Percentiles rank a stretch among this genome's conserved stretches.
These are phyloP conservation scores for Diplolepis rosae DNA, from an alignment of 2,888 invertebrate genomes.

Conservation along the genomic window DNA sequence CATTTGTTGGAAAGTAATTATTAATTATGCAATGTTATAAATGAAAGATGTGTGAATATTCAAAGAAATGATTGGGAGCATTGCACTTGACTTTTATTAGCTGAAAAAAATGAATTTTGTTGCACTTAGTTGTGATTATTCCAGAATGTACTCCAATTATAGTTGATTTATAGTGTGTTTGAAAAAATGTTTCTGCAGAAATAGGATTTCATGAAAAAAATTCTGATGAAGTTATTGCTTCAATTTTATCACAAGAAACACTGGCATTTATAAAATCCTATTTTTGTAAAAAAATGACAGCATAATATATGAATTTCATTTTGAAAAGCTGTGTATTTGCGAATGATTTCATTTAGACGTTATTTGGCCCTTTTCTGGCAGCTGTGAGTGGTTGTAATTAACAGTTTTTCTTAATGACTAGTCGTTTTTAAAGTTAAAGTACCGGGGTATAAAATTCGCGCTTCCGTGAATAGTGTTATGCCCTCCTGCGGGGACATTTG, in stretches of 20 bases:
- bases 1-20: too few relatives aligned
- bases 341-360: neutral
- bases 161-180: neutral
- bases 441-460: slow-evolving; percentile 7
- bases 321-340: neutral
- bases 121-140: neutral
- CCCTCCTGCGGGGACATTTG: slow-evolving; percentile 36
- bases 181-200: neutral
- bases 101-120: neutral
- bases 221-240: neutral
- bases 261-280: neutral
- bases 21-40: slow-evolving; percentile 30
- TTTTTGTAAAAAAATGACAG: neutral
- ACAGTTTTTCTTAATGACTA: slow-evolving; percentile 1
- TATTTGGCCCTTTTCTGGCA: slow-evolving; percentile 6
- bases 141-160: neutral
- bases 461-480: neutral
- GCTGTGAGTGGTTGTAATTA: slow-evolving; percentile 17
- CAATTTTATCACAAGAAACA: neutral
- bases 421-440: neutral
- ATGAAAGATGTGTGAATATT: neutral
- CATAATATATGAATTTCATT: neutral
- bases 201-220: neutral
- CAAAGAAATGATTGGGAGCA: neutral
- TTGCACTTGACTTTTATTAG: neutral